Conservation (phyloP, 2,888 invertebrate species). For the Phoronis australis region DNA sequence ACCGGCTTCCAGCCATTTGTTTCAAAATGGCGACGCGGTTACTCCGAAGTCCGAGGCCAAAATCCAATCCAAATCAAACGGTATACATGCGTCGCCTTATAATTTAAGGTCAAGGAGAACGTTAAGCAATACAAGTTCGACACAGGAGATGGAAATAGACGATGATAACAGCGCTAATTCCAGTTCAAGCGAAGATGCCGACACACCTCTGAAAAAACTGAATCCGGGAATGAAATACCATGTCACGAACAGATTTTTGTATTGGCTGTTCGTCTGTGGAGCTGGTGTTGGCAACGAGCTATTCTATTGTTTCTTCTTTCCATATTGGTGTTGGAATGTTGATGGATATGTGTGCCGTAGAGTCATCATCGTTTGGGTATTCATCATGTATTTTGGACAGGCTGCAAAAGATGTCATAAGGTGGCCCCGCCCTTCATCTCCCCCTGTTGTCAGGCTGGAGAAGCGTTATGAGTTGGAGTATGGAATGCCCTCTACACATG, state of each 20-base stretch:
- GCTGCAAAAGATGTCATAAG: slow-evolving; percentile 77
- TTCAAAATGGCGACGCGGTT: background rate
- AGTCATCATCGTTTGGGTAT: slow-evolving; percentile 56
- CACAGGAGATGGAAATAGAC: background rate
- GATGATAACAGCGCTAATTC: background rate
- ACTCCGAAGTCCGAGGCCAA: background rate
- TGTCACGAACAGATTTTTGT: slow-evolving; percentile 60
- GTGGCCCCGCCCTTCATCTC: slow-evolving; percentile 73
- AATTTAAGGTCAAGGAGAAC: too few species aligned
- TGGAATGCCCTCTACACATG: slow-evolving; percentile 93
- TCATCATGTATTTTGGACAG: slow-evolving; percentile 59
- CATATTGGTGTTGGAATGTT: slow-evolving; percentile 92
- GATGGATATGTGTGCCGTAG: slow-evolving; percentile 80
- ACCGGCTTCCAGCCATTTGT: too few species aligned
- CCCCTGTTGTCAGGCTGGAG: slow-evolving; percentile 77
- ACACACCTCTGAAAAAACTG: too few species aligned
- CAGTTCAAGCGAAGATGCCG: background rate
- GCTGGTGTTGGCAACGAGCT: slow-evolving; percentile 84
- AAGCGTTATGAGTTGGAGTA: slow-evolving; percentile 85
- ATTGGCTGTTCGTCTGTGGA: slow-evolving; percentile 77
- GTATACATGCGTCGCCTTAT: background rate
- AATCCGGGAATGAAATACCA: too few species aligned
- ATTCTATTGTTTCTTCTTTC: slow-evolving; percentile 86
- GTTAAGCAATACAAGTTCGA: too few species aligned
- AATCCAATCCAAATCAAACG: background rate